phyloP scores from a whole-genome alignment of 2,888 invertebrate genomes.

The Didymodactylos carnosus region DNA sequence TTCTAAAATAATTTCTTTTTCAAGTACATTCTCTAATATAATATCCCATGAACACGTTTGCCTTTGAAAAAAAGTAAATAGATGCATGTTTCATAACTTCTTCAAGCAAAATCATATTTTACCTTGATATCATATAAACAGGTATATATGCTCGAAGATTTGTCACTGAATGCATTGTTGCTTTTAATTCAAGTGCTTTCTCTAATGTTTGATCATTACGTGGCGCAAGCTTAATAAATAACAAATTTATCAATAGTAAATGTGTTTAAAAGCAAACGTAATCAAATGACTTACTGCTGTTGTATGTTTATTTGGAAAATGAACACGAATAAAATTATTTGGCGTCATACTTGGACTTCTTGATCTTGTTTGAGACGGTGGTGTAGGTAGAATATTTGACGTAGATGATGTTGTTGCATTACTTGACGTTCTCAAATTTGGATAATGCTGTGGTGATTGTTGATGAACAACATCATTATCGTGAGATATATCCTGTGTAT shows the following conservation, averaged over 20 bases:
- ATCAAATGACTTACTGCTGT: background rate
- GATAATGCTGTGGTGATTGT: background rate
- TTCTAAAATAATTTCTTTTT: background rate
- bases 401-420: background rate
- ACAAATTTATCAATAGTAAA: background rate
- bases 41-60: background rate
- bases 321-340: background rate
- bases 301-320: slow-evolving; percentile 1
- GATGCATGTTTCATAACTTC: too few species aligned
- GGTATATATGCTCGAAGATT: background rate
- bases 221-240: background rate
- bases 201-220: background rate
- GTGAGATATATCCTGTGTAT: too few species aligned
- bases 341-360: background rate
- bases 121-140: background rate
- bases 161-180: background rate
- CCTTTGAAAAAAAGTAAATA: background rate
- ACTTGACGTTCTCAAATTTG: background rate
- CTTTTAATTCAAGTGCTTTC: background rate
- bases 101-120: too few species aligned
- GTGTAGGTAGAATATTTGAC: background rate
- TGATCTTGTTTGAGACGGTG: background rate
- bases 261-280: background rate
- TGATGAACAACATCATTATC: background rate
- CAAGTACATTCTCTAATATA: background rate